Base-by-base conservation (phyloP, 2,888 invertebrate species). In the Diachrysia chrysitis region DNA sequence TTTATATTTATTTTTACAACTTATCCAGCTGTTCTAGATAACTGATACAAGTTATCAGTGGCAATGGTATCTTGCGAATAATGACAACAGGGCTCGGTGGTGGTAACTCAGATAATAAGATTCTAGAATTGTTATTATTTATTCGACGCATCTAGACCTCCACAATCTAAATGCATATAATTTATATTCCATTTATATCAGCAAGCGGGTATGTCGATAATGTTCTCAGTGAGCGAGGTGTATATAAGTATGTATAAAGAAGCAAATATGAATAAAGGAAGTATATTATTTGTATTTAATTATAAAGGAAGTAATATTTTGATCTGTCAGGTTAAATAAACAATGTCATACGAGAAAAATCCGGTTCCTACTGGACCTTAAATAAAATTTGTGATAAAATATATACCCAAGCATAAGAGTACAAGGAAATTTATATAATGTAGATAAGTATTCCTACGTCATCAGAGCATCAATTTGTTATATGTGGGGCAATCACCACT, bases 1-100 rank as follows among this genome's bases (percentile, higher is more conserved):
- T 42, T 67, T 63, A 59, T 56, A 63, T 70, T 63, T 61, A 68
- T 59, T 63, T 63, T 66, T 59, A 57, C 29, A 62, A 57, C 23
- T 21, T 62, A 68, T 59, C 59, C 69, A 75, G 72, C 68, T 78
- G 75, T 69, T 70, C 16, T 42, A 66, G 77, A 77, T 77, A 73
- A 68, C 48, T 60, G 73, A 73, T 77, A 73, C 67, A 37, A 60
- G 12, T 65, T 72, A 75, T 75, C 76, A 63, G 58, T n/a, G 17
- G 48, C 29, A 67, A 10, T 48, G 63, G 60, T 21, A 68, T 63
- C 60, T 63, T 66, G 59, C 17, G 59, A 19, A 62, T 59, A 19
- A 37, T 66, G 61, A 55, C 37, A 58, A 62, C 56, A 76, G 62
- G n/a, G 56, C 59, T 57, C 58, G 54, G 54, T 66, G 53, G 42